phyloP scores from a whole-genome alignment of 53 echinoderm and acorn worm species.

The Luidia sarsii region DNA sequence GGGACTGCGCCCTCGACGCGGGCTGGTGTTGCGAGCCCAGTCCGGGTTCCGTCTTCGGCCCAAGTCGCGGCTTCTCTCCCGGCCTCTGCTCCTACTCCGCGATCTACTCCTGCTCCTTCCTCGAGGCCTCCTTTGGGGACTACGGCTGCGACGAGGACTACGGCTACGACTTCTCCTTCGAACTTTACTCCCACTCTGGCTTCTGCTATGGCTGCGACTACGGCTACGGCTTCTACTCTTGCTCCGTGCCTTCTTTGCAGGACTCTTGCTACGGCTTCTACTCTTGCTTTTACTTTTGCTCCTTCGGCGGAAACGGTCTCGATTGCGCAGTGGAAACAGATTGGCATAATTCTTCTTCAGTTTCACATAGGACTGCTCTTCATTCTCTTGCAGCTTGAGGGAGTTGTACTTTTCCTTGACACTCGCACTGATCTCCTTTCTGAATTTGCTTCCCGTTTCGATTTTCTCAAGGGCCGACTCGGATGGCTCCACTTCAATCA shows the following conservation, averaged over 20 bases:
- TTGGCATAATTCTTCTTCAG: conserved; percentile 3
- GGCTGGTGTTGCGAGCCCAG: conserved; percentile 4
- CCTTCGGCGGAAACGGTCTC: conserved; percentile 39
- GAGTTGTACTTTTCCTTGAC: conserved; percentile 46
- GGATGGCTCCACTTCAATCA: background rate
- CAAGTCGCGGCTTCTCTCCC: background rate
- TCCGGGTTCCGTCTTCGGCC: conserved; percentile 22
- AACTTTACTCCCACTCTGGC: conserved; percentile 4
- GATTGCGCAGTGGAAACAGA: conserved; percentile 25
- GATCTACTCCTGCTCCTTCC: background rate
- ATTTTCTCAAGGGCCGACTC: background rate
- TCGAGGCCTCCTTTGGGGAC: background rate
- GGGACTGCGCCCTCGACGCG: conserved; percentile 15
- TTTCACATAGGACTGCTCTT: conserved; percentile 18
- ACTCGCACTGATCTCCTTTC: conserved; percentile 40
- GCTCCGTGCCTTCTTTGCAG: background rate
- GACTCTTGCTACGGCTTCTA: conserved; percentile 10
- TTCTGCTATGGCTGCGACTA: background rate
- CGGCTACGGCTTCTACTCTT: background rate
- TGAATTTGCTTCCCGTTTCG: background rate
- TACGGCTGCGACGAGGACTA: background rate
- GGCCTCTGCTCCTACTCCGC: conserved; percentile 20
- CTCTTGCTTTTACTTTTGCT: conserved; percentile 41
- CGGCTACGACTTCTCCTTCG: background rate
- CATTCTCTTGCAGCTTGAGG: conserved; percentile 23